phyloP scores from a whole-genome alignment of 2,888 invertebrate species.

The Eustalomyia histrio region DNA sequence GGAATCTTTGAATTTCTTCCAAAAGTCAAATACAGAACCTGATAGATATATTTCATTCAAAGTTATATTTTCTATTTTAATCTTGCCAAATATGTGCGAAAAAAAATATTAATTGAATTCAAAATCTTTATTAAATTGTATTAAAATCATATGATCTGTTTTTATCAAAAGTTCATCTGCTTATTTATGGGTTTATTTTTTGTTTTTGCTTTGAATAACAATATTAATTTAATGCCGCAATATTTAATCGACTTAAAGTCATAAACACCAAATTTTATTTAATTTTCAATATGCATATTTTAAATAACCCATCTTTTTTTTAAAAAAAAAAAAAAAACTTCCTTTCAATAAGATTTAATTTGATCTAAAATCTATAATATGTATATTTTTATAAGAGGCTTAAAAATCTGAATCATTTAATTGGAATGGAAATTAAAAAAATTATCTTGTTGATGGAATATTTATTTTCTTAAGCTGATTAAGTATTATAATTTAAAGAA shows the following conservation, averaged over 20 bases:
- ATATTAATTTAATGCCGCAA: constrained; percentile 1
- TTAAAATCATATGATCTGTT: not conserved
- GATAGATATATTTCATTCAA: too few relatives aligned
- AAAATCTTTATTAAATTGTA: too few relatives aligned
- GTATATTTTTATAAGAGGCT: constrained; percentile 35
- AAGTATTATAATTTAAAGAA: constrained; percentile 38
- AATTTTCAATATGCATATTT: not conserved
- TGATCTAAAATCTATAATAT: not conserved
- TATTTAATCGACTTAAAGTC: constrained; percentile 31
- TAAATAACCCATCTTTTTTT: not conserved
- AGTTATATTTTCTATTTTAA: too few relatives aligned
- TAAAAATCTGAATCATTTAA: constrained; percentile 27
- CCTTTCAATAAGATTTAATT: not conserved
- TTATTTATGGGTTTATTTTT: constrained; percentile 15
- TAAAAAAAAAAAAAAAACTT: not conserved
- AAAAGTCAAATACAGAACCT: too few relatives aligned
- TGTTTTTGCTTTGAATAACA: not conserved
- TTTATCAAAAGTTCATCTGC: constrained; percentile 6
- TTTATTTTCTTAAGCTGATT: constrained; percentile 40
- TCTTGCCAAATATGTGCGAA: too few relatives aligned
- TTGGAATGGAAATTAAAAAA: not conserved
- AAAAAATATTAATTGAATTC: too few relatives aligned
- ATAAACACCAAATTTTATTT: constrained; percentile 47
- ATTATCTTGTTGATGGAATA: constrained; percentile 20
- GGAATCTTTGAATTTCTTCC: too few relatives aligned